Percentiles rank a stretch among this genome's conserved stretches.
Conservation (phyloP, 2,888 invertebrate genomes). For the Ellobium chinense region DNA sequence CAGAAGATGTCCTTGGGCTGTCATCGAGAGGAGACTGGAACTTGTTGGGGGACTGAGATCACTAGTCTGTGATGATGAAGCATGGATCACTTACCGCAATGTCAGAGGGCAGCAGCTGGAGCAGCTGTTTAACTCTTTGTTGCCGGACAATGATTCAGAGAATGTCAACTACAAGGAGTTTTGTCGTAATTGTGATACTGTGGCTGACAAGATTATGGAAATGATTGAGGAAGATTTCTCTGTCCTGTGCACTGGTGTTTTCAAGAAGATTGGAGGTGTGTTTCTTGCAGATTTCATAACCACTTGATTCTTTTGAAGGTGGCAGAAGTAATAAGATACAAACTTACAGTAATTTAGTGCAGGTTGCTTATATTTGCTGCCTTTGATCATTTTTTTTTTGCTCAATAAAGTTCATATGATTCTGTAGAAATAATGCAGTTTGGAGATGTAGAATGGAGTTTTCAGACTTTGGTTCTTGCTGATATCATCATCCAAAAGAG, state of each 20-base stretch:
- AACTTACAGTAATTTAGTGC: too few species aligned
- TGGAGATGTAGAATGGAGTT: too few species aligned
- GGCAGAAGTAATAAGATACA: too few species aligned
- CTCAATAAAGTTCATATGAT: too few species aligned
- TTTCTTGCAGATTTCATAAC: background rate
- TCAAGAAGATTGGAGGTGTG: slow-evolving; percentile 63
- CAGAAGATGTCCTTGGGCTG: slow-evolving; percentile 52
- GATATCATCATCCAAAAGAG: too few species aligned
- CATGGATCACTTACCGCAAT: slow-evolving; percentile 67
- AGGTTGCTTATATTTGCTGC: background rate
- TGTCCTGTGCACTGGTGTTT: slow-evolving; percentile 70
- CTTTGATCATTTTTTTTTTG: background rate
- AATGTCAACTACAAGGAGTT: slow-evolving; percentile 62
- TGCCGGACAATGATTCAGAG: slow-evolving; percentile 63
- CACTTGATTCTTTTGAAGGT: too few species aligned
- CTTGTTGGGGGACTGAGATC: slow-evolving; percentile 72
- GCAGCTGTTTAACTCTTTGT: slow-evolving; percentile 61
- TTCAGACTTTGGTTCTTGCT: too few species aligned
- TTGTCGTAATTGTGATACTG: slow-evolving; percentile 63
- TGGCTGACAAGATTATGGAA: slow-evolving; percentile 64
- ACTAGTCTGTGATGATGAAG: slow-evolving; percentile 69
- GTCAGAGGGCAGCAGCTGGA: slow-evolving; percentile 71
- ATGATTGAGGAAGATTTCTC: slow-evolving; percentile 76
- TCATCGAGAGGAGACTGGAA: slow-evolving; percentile 61
- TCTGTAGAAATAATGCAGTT: too few species aligned